Evolutionary conservation across 1,140 invertebrate species (phyloP).

Genomic region (Heliothis virescens): DNA sequence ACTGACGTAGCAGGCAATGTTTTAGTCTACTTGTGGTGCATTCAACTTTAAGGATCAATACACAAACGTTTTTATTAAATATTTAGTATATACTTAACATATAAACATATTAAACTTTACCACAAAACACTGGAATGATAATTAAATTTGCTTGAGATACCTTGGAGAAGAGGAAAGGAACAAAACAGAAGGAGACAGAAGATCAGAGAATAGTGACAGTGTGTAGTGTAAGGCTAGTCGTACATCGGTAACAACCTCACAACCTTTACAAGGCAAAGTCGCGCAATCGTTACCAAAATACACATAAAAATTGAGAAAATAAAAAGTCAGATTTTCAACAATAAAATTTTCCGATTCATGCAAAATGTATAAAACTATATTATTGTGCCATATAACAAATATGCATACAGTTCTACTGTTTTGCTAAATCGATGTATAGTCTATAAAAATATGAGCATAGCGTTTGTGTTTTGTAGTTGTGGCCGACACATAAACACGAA

Average conservation of each 20-base stretch:
- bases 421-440: conserved; percentile 42
- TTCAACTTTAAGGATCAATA: conserved; percentile 57
- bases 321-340: conserved; percentile 29
- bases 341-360: conserved; percentile 34
- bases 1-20: conserved; percentile 75
- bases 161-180: conserved; percentile 57
- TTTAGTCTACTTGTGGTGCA: conserved; percentile 80
- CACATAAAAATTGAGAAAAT: conserved; percentile 23
- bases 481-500: conserved; percentile 30
- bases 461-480: conserved; percentile 41
- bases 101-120: conserved; percentile 65
- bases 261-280: not conserved
- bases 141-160: conserved; percentile 82
- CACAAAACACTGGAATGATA: conserved; percentile 66
- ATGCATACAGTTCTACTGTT: conserved; percentile 50
- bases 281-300: conserved; percentile 36
- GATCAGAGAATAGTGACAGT: conserved; percentile 62
- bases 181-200: conserved; percentile 63
- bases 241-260: conserved; percentile 11
- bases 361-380: conserved; percentile 41
- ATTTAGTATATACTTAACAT: conserved; percentile 67
- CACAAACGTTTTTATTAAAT: conserved; percentile 53
- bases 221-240: conserved; percentile 60
- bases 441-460: conserved; percentile 44
- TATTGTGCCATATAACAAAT: conserved; percentile 44